Evolutionary conservation across 2,797 vertebrate species (phyloP).

Genomic region (Argentina silus): DNA sequence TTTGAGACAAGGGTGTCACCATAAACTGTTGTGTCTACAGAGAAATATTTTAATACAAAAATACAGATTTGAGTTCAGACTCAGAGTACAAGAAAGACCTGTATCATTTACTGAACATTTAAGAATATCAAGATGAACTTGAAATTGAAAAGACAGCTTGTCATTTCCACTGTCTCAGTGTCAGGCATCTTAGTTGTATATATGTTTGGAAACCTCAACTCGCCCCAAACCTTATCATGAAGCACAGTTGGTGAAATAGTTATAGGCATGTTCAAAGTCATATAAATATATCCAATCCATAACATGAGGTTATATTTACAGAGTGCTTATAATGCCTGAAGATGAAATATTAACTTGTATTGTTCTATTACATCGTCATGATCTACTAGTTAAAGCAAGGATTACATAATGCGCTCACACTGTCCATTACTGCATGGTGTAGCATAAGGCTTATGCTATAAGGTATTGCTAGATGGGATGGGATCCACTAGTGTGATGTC

Average conservation of each 20-base stretch:
- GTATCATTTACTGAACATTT: constrained; percentile 36
- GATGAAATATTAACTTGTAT: neutral
- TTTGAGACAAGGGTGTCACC: constrained; percentile 55
- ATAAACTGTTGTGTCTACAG: constrained; percentile 69
- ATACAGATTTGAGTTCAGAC: constrained; percentile 72
- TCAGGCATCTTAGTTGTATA: neutral
- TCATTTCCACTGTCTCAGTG: constrained; percentile 14
- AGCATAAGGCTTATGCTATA: neutral
- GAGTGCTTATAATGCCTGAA: neutral
- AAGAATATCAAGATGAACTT: neutral
- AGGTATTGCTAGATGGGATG: constrained; percentile 7
- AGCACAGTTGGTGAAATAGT: constrained; percentile 30
- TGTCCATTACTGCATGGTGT: neutral
- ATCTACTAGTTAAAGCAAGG: constrained; percentile 6
- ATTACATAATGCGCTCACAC: neutral
- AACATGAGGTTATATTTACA: constrained; percentile 32
- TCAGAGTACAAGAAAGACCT: constrained; percentile 37
- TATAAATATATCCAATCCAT: constrained; percentile 44
- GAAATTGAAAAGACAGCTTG: constrained; percentile 23
- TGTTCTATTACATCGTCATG: neutral
- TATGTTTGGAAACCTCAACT: neutral
- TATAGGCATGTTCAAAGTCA: constrained; percentile 15
- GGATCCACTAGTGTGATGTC: neutral
- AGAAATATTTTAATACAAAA: constrained; percentile 85
- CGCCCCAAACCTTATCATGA: neutral